Conservation (phyloP, 2,797 vertebrate genomes). For the Melanotaenia pygmaea region DNA sequence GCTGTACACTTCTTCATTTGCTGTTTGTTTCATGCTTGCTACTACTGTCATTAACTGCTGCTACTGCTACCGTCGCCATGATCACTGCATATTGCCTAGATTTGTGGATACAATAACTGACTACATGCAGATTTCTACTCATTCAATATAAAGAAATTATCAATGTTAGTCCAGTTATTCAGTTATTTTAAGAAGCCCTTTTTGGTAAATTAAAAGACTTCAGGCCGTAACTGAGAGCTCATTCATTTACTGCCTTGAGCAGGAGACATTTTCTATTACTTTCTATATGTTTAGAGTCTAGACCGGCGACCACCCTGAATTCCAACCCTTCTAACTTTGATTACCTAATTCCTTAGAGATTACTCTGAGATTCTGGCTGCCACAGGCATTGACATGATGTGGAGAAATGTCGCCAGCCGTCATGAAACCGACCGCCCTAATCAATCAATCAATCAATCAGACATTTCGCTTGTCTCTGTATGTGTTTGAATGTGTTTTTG, state of each 20-base stretch:
- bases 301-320: conserved; percentile 23
- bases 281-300: conserved; percentile 20
- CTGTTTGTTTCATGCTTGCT: too few relatives aligned
- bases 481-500: conserved; percentile 33
- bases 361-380: conserved; percentile 56
- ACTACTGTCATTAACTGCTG: too few relatives aligned
- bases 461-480: conserved; percentile 37
- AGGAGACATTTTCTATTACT: conserved; percentile 16
- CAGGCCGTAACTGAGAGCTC: neutral
- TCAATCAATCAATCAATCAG: conserved; percentile 79
- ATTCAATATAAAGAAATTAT: too few relatives aligned
- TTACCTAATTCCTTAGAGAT: conserved; percentile 75
- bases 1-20: too few relatives aligned
- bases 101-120: too few relatives aligned
- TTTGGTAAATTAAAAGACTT: neutral
- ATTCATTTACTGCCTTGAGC: neutral
- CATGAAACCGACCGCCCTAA: conserved; percentile 71
- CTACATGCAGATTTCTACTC: too few relatives aligned
- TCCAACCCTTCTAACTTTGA: conserved; percentile 55
- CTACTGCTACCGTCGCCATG: too few relatives aligned
- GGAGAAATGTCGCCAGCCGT: conserved; percentile 75
- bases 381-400: conserved; percentile 70
- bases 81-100: too few relatives aligned
- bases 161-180: too few relatives aligned
- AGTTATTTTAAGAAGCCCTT: too few relatives aligned